These are phyloP conservation scores for Andrena minutula DNA, from an alignment of 2,888 invertebrate species.

Conservation along the genomic window DNA sequence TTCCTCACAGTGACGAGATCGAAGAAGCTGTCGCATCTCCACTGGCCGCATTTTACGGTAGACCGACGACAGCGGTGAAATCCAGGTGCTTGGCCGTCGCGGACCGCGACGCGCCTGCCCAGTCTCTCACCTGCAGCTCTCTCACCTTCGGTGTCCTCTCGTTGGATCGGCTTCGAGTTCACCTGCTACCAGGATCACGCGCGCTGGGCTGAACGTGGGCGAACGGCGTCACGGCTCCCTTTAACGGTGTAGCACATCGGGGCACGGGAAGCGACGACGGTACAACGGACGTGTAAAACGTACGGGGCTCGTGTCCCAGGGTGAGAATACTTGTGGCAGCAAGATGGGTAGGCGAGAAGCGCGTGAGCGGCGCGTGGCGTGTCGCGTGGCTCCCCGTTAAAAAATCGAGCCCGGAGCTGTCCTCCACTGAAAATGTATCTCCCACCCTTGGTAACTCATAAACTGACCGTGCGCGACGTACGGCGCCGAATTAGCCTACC, in stretches of 20 bases:
- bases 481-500: slow-evolving; percentile 19
- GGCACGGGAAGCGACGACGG: neutral
- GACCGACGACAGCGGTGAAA: slow-evolving; percentile 24
- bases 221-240: neutral
- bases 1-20: slow-evolving; percentile 47
- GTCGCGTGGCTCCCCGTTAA: slow-evolving; percentile 50
- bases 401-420: neutral
- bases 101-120: slow-evolving; percentile 63
- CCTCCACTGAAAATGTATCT: neutral
- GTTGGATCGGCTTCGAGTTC: slow-evolving; percentile 17
- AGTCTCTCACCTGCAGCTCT: slow-evolving; percentile 57
- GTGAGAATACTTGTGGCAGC: slow-evolving; percentile 28
- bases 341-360: slow-evolving; percentile 25
- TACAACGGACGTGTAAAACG: neutral
- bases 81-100: slow-evolving; percentile 53
- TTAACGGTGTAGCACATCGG: neutral
- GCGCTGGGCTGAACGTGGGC: neutral
- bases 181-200: slow-evolving; percentile 39
- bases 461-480: slow-evolving; percentile 28
- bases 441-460: neutral
- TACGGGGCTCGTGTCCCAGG: neutral
- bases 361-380: slow-evolving; percentile 61
- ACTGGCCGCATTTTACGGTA: slow-evolving; percentile 62
- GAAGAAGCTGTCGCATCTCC: slow-evolving; percentile 47
- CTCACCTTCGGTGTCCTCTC: slow-evolving; percentile 50